A percentile compares a stretch with the other conserved stretches of the same genome.
Evolutionary conservation across 2,797 vertebrate genomes (phyloP).

Genomic region (Holocentrus rufus): DNA sequence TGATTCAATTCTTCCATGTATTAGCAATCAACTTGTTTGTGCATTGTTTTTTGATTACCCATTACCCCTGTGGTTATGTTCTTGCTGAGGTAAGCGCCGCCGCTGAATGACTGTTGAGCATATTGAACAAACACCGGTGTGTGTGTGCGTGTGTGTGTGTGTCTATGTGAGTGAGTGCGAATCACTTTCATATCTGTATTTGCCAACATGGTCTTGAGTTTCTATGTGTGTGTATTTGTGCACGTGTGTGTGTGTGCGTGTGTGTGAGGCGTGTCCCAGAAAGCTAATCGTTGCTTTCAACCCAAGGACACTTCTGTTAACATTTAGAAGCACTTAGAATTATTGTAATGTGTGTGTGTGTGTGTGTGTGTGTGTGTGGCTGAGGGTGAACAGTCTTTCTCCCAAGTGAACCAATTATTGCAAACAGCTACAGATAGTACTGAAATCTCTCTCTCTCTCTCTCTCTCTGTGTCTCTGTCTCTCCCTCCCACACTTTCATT

Average conservation of each 20-base stretch:
- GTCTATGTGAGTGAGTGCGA: too few species aligned
- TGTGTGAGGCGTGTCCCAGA: neutral
- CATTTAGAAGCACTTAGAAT: conserved; percentile 30
- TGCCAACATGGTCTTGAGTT: too few species aligned
- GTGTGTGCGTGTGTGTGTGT: neutral
- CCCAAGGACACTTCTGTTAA: conserved; percentile 26
- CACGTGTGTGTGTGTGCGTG: neutral
- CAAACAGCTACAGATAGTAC: conserved; percentile 40
- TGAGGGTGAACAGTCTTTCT: conserved; percentile 19
- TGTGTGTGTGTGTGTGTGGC: neutral
- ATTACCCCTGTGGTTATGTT: neutral
- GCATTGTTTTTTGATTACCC: too few species aligned
- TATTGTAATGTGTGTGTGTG: conserved; percentile 2
- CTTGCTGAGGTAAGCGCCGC: too few species aligned
- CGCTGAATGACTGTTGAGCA: too few species aligned
- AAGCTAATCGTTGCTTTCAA: conserved; percentile 24
- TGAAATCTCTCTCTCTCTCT: conserved; percentile 34
- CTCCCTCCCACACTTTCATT: conserved; percentile 19
- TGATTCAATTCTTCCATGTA: too few species aligned
- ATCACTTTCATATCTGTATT: too few species aligned
- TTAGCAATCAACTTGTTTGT: too few species aligned
- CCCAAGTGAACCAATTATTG: conserved; percentile 52
- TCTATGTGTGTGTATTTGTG: neutral
- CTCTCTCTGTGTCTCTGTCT: conserved; percentile 1
- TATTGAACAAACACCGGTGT: neutral